A percentile compares a stretch with the other conserved stretches of the same genome.
phyloP scores from a whole-genome alignment of 2,797 vertebrate species.

The Fratercula arctica region DNA sequence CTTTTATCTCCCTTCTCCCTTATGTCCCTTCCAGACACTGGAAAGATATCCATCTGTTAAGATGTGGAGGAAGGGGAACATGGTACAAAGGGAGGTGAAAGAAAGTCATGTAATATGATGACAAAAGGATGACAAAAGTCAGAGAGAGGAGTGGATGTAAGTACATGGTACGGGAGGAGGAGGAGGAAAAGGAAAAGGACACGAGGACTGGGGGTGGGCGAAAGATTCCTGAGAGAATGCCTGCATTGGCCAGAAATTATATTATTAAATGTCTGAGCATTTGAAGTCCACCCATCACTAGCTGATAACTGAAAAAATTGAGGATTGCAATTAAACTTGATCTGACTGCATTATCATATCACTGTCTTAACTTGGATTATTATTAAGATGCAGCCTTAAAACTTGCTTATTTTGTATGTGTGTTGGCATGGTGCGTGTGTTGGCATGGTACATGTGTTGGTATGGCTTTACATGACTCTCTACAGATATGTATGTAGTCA shows the following conservation, averaged over 20 bases:
- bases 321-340: neutral
- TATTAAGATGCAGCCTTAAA: neutral
- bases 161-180: neutral
- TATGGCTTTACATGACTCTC: neutral
- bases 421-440: neutral
- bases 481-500: neutral
- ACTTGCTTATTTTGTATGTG: neutral
- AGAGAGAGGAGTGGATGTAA: neutral
- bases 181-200: neutral
- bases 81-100: neutral
- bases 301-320: neutral
- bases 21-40: neutral
- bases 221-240: neutral
- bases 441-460: no score
- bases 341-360: neutral
- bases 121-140: neutral
- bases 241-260: neutral
- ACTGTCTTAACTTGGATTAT: neutral
- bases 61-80: neutral
- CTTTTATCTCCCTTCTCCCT: no score
- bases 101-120: neutral
- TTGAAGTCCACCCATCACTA: neutral
- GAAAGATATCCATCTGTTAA: neutral
- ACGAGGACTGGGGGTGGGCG: neutral
- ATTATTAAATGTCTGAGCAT: neutral